Base-by-base conservation (phyloP, 2,888 invertebrate genomes). In the Caenorhabditis sp. region DNA sequence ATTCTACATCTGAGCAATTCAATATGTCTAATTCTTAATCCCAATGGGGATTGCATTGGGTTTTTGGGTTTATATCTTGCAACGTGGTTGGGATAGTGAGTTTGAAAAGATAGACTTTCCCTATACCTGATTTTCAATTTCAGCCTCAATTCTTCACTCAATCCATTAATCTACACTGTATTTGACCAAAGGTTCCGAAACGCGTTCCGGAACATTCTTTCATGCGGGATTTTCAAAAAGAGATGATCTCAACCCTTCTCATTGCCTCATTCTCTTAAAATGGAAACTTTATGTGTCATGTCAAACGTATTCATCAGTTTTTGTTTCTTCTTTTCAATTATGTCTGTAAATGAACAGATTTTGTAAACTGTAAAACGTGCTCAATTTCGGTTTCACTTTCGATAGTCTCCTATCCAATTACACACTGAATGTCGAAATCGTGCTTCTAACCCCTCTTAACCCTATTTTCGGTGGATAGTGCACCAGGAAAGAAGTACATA, bases 1-100 rank as follows among this genome's bases (percentile, higher is more conserved):
- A 96, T 97, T 2, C 96, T 97, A 93, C 97, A 97, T 93, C 96
- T 98, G 88, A 95, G 97, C 94, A 97, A 97, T 92, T 98, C 98
- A 12, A 95, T 98, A 93, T 98, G 98, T 94, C 95, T 96, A 93
- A 86, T 93, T 28, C 59, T 72, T 7, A 58, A 80, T 28, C 47
- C 80, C 24, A 51, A 64, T n/a, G 54, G 72, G 38, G 80, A 69
- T n/a, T 92, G 92, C 76, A 82, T 92, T 16, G 85, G 86, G 38
- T 79, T 88, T 58, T 47, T 90, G 47, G 85, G 95, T 70, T 97
- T 98, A 93, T 95, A 97, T 91, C 94, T 97, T 85, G 97, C 97
- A 86, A 97, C 97, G 31, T 99, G 98, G 98, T 94, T 99, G 75
- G 99, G 99, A 77, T 99, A 99, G 90, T 91, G 72, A 87, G 90